These are phyloP conservation scores for Myotis findleyi DNA, from an alignment of 2,797 vertebrate genomes.

Conservation along the genomic window DNA sequence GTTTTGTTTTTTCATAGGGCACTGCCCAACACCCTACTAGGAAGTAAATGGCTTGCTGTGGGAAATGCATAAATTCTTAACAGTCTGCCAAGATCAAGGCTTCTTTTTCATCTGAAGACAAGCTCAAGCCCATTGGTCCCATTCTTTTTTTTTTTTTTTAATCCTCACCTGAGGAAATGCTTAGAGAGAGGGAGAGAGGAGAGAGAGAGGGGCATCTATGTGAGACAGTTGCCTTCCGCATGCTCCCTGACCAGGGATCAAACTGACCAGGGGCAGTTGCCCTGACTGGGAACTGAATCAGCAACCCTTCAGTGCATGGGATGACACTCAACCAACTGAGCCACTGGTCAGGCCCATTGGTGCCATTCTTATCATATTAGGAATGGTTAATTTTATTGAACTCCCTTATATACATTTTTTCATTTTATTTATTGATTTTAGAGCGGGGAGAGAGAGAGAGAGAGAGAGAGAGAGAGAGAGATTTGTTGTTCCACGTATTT, in stretches of 20 bases:
- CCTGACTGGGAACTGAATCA: not conserved
- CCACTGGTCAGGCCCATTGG: not conserved
- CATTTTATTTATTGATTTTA: not conserved
- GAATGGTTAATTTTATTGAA: conserved; percentile 21
- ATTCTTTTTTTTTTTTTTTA: not conserved
- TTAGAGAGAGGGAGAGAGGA: not conserved
- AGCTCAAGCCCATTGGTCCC: not conserved
- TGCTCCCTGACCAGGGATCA: not conserved
- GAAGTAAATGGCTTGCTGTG: conserved; percentile 25
- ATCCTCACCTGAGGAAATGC: not conserved
- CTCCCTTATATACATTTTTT: not conserved
- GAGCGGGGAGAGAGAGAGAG: no score
- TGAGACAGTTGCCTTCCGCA: not conserved
- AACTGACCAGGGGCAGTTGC: not conserved
- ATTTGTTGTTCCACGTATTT: not conserved
- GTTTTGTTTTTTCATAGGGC: conserved; percentile 42
- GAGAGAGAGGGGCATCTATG: not conserved
- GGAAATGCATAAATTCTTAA: conserved; percentile 42
- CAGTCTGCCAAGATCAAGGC: not conserved
- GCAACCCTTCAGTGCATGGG: not conserved
- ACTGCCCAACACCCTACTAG: not conserved
- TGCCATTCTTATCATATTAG: not conserved
- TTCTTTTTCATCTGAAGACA: conserved; percentile 32
- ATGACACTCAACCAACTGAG: not conserved
- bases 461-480: not conserved